Evolutionary conservation across 2,888 invertebrate genomes (phyloP).

Genomic region (Sarcophaga caerulescens): DNA sequence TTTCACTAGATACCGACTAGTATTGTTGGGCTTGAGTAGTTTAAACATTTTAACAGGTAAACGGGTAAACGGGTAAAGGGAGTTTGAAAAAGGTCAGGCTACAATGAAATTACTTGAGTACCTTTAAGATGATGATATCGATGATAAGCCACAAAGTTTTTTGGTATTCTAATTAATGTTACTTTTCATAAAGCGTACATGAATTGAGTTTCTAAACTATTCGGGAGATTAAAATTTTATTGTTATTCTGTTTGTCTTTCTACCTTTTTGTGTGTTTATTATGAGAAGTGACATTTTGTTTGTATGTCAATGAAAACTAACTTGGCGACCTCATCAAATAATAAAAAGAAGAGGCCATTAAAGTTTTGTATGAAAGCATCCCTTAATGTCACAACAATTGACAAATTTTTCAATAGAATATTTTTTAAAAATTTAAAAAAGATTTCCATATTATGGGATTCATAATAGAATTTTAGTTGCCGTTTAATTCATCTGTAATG

Average conservation of each 20-base stretch:
- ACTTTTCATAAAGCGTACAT: conserved; percentile 21
- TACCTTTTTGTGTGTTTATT: not conserved
- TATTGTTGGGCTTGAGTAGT: not conserved
- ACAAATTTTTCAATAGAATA: not conserved
- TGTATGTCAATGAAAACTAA: too few relatives aligned
- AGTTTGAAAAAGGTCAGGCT: not conserved
- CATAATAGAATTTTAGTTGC: too few relatives aligned
- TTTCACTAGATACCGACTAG: not conserved
- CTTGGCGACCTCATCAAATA: not conserved
- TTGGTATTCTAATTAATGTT: conserved; percentile 32
- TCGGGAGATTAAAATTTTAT: conserved; percentile 40
- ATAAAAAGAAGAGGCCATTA: not conserved
- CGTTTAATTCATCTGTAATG: too few relatives aligned
- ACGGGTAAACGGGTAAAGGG: not conserved
- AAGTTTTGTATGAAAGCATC: not conserved
- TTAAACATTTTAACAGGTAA: not conserved
- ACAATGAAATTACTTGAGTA: not conserved
- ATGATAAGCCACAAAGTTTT: not conserved
- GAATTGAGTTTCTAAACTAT: not conserved
- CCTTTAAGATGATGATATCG: not conserved
- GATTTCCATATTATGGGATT: too few relatives aligned
- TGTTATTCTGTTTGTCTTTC: not conserved
- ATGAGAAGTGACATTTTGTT: not conserved
- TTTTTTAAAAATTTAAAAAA: too few relatives aligned
- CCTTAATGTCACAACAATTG: not conserved